Base-by-base conservation (phyloP, 2,113 vertebrate species). In the Anarhynchus alexandrinus region DNA sequence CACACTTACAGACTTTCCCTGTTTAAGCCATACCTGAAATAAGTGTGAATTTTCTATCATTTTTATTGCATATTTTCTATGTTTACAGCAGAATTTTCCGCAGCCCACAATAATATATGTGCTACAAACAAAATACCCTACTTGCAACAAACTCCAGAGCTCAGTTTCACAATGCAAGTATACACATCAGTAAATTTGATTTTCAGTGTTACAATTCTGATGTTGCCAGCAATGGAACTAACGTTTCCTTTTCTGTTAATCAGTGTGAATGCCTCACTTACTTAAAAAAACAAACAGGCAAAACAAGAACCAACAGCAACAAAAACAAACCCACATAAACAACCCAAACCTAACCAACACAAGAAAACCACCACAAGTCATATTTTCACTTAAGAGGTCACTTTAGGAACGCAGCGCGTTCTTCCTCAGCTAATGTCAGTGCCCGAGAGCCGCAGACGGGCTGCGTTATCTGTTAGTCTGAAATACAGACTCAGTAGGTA, bases 141-240 rank as follows among this genome's bases (percentile, higher is more conserved):
- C 10, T 57, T 17, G n/a, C 40, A 23, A 6, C 9, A 38, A 51
- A 40, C 15, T 17, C 4, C 4, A 3, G 4, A n/a, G 21, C 14
- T 30, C 27, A 49, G 27, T 34, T 57, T 30, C 45, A 65, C 51
- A 19, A 19, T 1, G 5, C 38, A 13, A 30, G 71, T 27, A 34
- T 45, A 12, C 0, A 0, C 27, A 1, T 19, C 6, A 6, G 36
- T 51, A 12, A 43, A 10, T 17, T 15, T 32, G 26, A n/a, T 45
- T n/a, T n/a, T 20, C 62, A 43, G 49, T 12, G 70, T 9, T 45
- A 36, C 10, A 74, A 23, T 67, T 47, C 40, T 0, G 0, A 21
- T 9, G 7, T 6, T 40, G n/a, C 19, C 45, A 70, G 30, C 45
- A 64, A 26, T 5, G 42, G 42, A 72, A 52, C 27, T 8, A 20